Evolutionary conservation across 2,113 vertebrate genomes (phyloP), one percentile per base, ranked within the genome.

Genomic region (Tachysurus vachellii): DNA sequence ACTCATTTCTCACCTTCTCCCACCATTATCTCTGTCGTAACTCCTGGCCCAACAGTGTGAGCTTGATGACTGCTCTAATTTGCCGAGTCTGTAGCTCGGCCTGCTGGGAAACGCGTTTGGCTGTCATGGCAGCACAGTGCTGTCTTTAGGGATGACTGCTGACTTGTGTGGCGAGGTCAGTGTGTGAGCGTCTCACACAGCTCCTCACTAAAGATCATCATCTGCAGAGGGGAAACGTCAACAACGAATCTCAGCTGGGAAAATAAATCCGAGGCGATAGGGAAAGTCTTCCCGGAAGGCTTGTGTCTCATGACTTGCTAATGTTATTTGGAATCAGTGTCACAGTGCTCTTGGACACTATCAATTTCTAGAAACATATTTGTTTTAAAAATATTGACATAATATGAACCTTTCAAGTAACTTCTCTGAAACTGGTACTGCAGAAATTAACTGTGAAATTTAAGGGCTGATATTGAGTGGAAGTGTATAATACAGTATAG

Each of bases 111-210:
- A 94, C 91, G 88, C 93, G 94, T 94, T 93, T 90, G 92, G 91
- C 93, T 92, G 93, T 94, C 93, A 91, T 86, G 75, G 86, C 85
- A 79, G 87, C 59, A 86, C 85, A 71, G 89, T 84, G 90, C 68
- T 89, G 88, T 91, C 80, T 91, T 93, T 93, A 93, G 92, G 91
- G 91, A 93, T 92, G 92, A 88, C 83, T 86, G 68, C 91, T 93
- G 94, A 93, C 93, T 90, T 93, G 93, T 93, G 92, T 91, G 91
- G 82, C 88, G 88, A 89, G 94, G 93, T 92, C 93, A 93, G 82
- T 88, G 90, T 92, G 93, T 91, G 93, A 91, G 90, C 71, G 79
- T 66, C 91, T 89, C 91, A 88, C 88, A 86, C 92, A 86, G 91
- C 91, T 21, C 89, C 91, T 91, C 88, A 80, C 56, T 87, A 89